Base-by-base conservation (phyloP, 2,888 invertebrate species). In the Aspidapion aeneum region DNA sequence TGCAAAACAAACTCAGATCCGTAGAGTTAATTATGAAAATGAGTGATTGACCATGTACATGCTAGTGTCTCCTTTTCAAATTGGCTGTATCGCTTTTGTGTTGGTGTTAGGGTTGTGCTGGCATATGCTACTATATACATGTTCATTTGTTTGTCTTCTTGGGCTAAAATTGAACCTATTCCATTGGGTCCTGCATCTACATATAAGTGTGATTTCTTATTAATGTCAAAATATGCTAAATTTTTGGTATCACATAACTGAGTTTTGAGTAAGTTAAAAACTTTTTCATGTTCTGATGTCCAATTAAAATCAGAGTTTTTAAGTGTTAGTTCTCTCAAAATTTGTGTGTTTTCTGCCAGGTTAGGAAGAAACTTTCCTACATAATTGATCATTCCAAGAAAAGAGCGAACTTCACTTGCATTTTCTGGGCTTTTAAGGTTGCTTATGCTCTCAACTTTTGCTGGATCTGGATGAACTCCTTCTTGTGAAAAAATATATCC, bases 341-440 rank as follows among this genome's bases (percentile, higher is more conserved):
- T 17, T 35, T 64, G 35, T 18, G 62, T 62, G 21, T 57, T 55
- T 21, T 67, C 21, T 2, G 69, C 64, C 48, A 70, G 21, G 35
- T 67, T 56, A 19, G 58, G 64, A 49, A 67, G 35, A 51, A 66
- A 74, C 51, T 64, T 63, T 12, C 57, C 62, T 7, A 63, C 55
- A 63, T 55, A 78, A 61, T 77, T 76, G 1, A 75, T 66, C 49
- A 74, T 58, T 3, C 74, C 74, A 20, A 63, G 18, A 49, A 65
- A 65, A 57, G 71, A 74, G 20, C 68, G 63, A 18, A 75, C 56
- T 63, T 73, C 70, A 35, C 63, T 65, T 2, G 60, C 55, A 2
- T 69, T 71, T 58, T 58, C 62, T 18, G 74, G 74, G 22, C 19
- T 55, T 50, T 70, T 63, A 55, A 74, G 71, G 7, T 64, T 22